phyloP scores from a whole-genome alignment of 2,113 vertebrate genomes.

The Scolopax mira region DNA sequence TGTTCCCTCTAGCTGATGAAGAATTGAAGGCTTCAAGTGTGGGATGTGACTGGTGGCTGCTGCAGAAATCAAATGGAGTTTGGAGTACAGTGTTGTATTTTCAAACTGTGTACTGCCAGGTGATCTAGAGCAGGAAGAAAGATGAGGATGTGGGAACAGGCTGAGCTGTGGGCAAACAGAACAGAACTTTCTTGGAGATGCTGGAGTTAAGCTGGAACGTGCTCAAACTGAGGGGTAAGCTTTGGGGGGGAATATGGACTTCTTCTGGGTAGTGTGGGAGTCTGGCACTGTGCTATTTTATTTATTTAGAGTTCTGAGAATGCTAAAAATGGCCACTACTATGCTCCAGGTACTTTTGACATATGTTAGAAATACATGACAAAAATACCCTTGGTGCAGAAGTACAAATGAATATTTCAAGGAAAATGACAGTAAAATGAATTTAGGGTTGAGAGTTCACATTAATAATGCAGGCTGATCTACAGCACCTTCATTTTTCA shows the following conservation, averaged over 20 bases:
- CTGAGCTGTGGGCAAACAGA: background rate
- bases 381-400: slow-evolving; percentile 33
- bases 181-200: background rate
- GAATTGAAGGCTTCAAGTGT: background rate
- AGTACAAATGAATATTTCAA: slow-evolving; percentile 63
- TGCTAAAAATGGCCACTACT: background rate
- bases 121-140: background rate
- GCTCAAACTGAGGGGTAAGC: background rate
- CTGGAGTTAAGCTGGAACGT: background rate
- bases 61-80: background rate
- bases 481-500: slow-evolving; percentile 52
- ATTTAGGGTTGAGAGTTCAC: slow-evolving; percentile 50
- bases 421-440: slow-evolving; percentile 52
- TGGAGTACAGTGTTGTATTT: background rate
- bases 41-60: background rate
- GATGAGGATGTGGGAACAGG: background rate
- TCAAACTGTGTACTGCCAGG: background rate
- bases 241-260: background rate
- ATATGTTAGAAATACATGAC: slow-evolving; percentile 30
- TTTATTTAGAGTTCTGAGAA: background rate
- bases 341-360: slow-evolving; percentile 7
- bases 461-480: slow-evolving; percentile 62
- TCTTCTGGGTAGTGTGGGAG: background rate
- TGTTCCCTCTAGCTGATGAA: background rate
- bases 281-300: background rate